Evolutionary conservation across 2,888 invertebrate species (phyloP).

Genomic region (Polydrusus cervinus): DNA sequence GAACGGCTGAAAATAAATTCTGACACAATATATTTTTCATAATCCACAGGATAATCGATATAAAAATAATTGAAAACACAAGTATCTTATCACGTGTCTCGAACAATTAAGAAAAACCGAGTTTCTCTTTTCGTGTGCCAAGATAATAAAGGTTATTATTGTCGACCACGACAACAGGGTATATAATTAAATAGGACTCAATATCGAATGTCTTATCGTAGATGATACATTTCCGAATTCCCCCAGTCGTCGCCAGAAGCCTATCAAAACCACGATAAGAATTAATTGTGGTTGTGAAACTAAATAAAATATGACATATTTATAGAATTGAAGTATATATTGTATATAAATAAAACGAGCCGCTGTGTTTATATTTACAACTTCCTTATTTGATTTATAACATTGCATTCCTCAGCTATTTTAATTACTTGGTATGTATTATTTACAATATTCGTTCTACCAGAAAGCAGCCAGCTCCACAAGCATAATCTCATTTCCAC

Average conservation of each 20-base stretch:
- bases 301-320: constrained; percentile 21
- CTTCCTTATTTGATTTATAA: neutral
- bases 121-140: no score
- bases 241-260: constrained; percentile 9
- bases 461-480: neutral
- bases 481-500: no score
- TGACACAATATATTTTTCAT: no score
- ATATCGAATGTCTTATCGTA: neutral
- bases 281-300: constrained; percentile 2
- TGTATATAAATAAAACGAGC: constrained; percentile 9
- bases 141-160: neutral
- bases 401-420: neutral
- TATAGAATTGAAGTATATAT: neutral
- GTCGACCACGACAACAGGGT: neutral
- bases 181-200: neutral
- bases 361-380: constrained; percentile 5
- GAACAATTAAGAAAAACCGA: no score
- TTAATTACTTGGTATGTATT: constrained; percentile 6
- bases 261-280: constrained; percentile 8
- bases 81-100: no score
- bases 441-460: neutral
- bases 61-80: no score
- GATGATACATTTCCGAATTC: neutral
- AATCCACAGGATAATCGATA: no score
- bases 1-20: no score